Conservation (phyloP, 1,140 invertebrate genomes). For the Periplaneta americana region DNA sequence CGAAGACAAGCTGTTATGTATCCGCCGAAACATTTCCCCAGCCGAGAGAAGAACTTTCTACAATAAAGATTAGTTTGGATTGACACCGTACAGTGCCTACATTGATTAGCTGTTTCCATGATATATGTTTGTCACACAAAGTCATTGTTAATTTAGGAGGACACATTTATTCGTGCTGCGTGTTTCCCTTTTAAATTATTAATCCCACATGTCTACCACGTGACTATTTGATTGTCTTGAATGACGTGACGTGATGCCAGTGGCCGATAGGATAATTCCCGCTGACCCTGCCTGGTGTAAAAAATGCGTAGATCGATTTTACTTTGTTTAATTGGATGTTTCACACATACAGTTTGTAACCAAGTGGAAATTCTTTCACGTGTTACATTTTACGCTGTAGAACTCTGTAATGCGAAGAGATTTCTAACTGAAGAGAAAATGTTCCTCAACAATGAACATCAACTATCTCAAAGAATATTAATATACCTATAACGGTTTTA, state of each 20-base stretch:
- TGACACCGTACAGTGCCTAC: neutral
- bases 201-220: neutral
- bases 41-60: neutral
- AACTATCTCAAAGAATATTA: no score
- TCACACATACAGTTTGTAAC: no score
- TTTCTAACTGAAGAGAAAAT: no score
- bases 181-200: neutral
- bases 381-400: no score
- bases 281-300: neutral
- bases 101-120: neutral
- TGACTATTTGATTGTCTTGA: neutral
- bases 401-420: no score
- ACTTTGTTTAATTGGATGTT: neutral
- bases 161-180: neutral
- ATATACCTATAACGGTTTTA: no score
- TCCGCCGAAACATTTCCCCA: neutral
- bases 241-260: neutral
- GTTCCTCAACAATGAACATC: no score
- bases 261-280: neutral
- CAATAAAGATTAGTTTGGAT: neutral
- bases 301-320: neutral
- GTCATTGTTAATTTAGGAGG: neutral
- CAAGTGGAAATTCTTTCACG: no score
- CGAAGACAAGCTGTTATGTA: neutral
- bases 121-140: neutral